These are phyloP conservation scores for Adoxophyes honmai DNA, from an alignment of 1,140 invertebrate genomes.

Conservation along the genomic window DNA sequence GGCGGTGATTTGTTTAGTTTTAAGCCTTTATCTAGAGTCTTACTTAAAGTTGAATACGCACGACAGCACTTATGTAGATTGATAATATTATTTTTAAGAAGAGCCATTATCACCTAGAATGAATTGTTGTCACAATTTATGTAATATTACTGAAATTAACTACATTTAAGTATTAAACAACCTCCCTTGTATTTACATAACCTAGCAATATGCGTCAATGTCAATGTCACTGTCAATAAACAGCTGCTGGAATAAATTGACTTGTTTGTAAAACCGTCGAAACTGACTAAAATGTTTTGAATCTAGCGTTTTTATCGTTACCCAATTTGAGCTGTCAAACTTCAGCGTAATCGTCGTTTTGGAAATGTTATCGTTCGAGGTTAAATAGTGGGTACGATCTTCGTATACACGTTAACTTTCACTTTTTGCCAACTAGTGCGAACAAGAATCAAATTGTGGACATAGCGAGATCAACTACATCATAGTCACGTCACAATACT, in stretches of 20 bases:
- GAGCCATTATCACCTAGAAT: not conserved
- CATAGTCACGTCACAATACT: not conserved
- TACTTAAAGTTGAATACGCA: not conserved
- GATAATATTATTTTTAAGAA: conserved; percentile 2
- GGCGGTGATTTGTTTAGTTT: not conserved
- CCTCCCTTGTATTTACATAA: conserved; percentile 4
- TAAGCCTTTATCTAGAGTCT: not conserved
- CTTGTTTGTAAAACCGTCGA: not conserved
- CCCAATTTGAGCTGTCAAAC: not conserved
- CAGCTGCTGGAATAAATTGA: not conserved
- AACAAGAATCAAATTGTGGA: not conserved
- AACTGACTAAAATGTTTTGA: not conserved
- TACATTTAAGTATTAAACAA: not conserved
- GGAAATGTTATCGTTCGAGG: too few species aligned
- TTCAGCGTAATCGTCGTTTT: too few species aligned
- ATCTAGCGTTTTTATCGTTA: not conserved
- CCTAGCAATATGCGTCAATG: not conserved
- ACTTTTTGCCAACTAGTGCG: conserved; percentile 6
- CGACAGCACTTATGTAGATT: not conserved
- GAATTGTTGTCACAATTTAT: not conserved
- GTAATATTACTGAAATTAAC: not conserved
- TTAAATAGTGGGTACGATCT: not conserved
- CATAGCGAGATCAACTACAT: not conserved
- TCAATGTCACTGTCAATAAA: not conserved
- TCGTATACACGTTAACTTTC: conserved; percentile 2